These are phyloP conservation scores for Epistrophe grossulariae DNA, from an alignment of 2,888 invertebrate species.

Conservation along the genomic window DNA sequence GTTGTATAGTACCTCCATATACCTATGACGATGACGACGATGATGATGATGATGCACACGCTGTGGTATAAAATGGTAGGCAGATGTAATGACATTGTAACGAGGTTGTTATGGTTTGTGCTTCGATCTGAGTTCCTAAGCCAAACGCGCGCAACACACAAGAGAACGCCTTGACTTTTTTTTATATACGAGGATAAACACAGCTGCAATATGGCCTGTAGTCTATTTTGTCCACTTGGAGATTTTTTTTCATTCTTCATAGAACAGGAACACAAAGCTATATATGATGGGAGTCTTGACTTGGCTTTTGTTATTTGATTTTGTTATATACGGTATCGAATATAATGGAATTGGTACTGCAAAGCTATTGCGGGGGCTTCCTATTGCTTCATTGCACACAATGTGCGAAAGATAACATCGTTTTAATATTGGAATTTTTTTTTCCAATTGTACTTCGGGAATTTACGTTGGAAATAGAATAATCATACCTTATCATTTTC, in stretches of 20 bases:
- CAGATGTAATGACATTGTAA: conserved; percentile 76
- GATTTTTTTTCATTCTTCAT: conserved; percentile 13
- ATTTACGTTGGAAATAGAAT: conserved; percentile 11
- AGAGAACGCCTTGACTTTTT: conserved; percentile 45
- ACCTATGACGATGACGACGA: neutral
- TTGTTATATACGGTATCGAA: neutral
- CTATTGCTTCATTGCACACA: conserved; percentile 73
- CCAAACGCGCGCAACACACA: neutral
- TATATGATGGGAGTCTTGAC: neutral
- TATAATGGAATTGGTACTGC: conserved; percentile 9
- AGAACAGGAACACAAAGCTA: neutral
- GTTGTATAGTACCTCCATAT: neutral
- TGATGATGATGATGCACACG: conserved; percentile 49
- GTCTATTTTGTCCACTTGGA: conserved; percentile 74
- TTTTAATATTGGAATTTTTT: conserved; percentile 50
- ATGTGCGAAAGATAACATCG: conserved; percentile 73
- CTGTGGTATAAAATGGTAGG: conserved; percentile 63
- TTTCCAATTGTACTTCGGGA: conserved; percentile 40
- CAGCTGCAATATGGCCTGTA: conserved; percentile 70
- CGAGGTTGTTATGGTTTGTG: conserved; percentile 76
- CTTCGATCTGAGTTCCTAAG: conserved; percentile 63
- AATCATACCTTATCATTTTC: too few species aligned
- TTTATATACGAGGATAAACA: conserved; percentile 22
- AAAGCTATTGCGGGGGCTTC: conserved; percentile 65
- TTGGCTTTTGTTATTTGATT: conserved; percentile 7